Evolutionary conservation across 2,888 invertebrate species (phyloP).

Genomic region (Ctena decussata): DNA sequence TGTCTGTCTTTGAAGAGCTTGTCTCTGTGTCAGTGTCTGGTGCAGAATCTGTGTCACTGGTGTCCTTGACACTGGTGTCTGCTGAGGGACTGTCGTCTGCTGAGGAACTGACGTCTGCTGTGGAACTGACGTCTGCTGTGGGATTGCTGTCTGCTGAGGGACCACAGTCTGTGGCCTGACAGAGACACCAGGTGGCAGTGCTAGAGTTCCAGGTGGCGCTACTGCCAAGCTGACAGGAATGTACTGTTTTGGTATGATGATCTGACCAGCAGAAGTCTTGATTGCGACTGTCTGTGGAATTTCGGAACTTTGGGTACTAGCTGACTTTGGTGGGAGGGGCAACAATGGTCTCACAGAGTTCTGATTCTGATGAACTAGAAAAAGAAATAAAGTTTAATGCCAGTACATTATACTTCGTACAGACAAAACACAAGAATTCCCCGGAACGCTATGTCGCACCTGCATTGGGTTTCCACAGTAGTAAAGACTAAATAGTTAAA

Average conservation of each 20-base stretch:
- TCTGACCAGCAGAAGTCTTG: background rate
- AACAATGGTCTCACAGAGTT: background rate
- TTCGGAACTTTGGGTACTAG: background rate
- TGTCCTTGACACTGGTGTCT: constrained; percentile 34
- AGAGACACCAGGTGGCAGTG: background rate
- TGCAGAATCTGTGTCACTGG: constrained; percentile 80
- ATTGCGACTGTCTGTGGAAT: background rate
- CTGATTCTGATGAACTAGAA: background rate
- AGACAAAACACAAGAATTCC: no score
- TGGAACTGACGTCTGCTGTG: background rate
- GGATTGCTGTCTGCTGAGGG: background rate
- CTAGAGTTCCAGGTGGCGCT: background rate
- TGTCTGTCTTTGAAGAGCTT: constrained; percentile 62
- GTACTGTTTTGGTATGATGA: background rate
- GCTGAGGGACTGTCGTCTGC: background rate
- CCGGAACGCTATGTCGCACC: no score
- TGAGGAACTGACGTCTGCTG: background rate
- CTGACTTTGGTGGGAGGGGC: background rate
- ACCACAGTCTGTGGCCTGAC: background rate
- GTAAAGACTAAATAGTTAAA: no score
- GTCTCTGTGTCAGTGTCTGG: constrained; percentile 76
- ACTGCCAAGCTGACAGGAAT: background rate
- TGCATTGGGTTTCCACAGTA: no score
- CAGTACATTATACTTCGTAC: no score
- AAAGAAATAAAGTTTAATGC: no score